A percentile compares a stretch with the other conserved stretches of the same genome.
Conservation (phyloP, 2,888 invertebrate genomes). For the Tipula confusa region DNA sequence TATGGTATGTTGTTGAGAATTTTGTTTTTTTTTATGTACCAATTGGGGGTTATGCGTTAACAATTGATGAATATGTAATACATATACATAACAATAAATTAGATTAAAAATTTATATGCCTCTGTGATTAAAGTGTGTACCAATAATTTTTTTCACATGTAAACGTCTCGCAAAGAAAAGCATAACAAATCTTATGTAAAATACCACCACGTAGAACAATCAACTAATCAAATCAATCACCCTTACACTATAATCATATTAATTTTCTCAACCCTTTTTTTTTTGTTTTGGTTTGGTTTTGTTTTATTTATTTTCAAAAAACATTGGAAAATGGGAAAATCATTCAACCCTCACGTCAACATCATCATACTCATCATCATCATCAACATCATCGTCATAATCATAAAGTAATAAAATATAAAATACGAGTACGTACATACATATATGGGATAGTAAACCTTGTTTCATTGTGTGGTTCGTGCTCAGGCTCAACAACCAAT, state of each 20-base stretch:
- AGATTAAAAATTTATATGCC: not conserved
- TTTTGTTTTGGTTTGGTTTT: too few species aligned
- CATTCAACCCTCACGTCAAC: constrained; percentile 3
- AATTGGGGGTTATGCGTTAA: constrained; percentile 12
- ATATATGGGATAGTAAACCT: not conserved
- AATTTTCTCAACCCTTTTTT: constrained; percentile 4
- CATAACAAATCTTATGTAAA: not conserved
- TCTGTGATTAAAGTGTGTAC: not conserved
- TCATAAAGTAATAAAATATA: not conserved
- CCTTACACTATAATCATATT: not conserved
- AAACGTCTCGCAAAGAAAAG: not conserved
- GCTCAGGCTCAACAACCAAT: not conserved
- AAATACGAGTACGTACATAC: not conserved
- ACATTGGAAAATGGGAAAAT: not conserved
- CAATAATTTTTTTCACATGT: not conserved
- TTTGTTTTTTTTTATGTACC: not conserved
- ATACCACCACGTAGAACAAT: not conserved
- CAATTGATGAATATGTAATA: constrained; percentile 20
- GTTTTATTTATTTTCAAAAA: too few species aligned
- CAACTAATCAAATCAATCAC: constrained; percentile 25
- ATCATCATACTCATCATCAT: not conserved
- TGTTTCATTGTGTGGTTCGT: not conserved
- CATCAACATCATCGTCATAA: not conserved
- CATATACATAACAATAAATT: not conserved
- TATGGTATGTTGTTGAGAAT: not conserved